Evolutionary conservation across 2,888 invertebrate genomes (phyloP), one percentile per base, ranked within the genome.

Genomic region (Ectemnius cavifrons): DNA sequence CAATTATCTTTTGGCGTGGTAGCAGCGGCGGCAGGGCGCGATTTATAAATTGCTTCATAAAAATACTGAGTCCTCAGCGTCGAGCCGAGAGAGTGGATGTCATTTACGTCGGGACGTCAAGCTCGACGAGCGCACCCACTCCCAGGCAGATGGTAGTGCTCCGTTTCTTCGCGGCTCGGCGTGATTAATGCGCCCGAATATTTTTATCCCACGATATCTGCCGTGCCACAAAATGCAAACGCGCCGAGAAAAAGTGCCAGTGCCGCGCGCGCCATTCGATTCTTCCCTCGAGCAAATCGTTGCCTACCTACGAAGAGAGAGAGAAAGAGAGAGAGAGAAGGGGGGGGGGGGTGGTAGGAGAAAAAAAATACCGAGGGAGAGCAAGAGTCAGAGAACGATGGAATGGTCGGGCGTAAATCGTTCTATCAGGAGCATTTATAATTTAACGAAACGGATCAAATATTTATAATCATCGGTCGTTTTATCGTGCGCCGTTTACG

Each of bases 381-480:
- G 11, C 37, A 11, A 63, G 60, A 59, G 52, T n/a, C 16, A 63
- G 69, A 60, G 74, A 66, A 63, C 74, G 47, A 69, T 66, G 66
- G 49, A 56, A 74, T 68, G 65, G 65, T 75, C 65, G 75, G 59
- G 61, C 45, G 45, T 62, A 62, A 62, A 62, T 62, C 61, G 45
- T 6, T 62, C 46, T 46, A 63, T 37, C 57, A 66, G 47, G 37
- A 58, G 63, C 65, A 37, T 74, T 68, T 75, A 75, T 75, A 74
- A 63, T 66, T 65, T 74, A 75, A 74, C 63, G 75, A 75, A 76
- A 46, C 70, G 57, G 76, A 71, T 71, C 67, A 65, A 71, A 75
- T 75, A 76, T 76, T 75, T 75, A 74, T 71, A 76, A 76, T 76
- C 74, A 47, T 16, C 23, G 52, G 47, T n/a, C 59, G 66, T 62